phyloP scores from a whole-genome alignment of 92 coral and sea anemone genomes.

The Meandrina meandrites region DNA sequence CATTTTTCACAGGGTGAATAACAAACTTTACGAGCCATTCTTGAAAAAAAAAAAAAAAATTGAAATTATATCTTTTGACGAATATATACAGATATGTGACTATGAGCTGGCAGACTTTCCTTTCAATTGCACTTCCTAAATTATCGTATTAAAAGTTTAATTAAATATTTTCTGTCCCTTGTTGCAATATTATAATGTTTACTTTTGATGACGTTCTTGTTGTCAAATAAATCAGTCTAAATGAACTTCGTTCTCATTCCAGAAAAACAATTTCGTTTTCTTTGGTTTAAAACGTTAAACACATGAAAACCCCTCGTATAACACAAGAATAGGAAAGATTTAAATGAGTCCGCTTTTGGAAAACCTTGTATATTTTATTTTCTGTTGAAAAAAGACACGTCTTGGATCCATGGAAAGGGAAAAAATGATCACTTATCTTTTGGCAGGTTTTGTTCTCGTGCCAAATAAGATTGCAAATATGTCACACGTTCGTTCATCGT shows the following conservation, averaged over 20 bases:
- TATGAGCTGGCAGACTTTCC: background rate
- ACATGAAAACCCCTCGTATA: background rate
- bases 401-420: background rate
- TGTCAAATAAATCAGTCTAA: background rate
- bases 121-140: background rate
- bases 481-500: background rate
- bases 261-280: background rate
- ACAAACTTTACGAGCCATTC: conserved; percentile 3
- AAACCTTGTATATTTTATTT: background rate
- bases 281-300: background rate
- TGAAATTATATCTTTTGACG: background rate
- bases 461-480: background rate
- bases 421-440: background rate
- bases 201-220: background rate
- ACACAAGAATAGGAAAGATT: background rate
- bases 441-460: conserved; percentile 1
- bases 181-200: conserved; percentile 6
- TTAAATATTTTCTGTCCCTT: background rate
- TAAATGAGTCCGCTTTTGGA: background rate
- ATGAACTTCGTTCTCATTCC: background rate
- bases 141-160: background rate
- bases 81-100: background rate
- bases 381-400: no score
- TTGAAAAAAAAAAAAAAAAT: background rate
- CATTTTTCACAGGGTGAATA: background rate